These are phyloP conservation scores for Oenanthe oenanthe DNA, from an alignment of 2,113 vertebrate species.

Conservation along the genomic window DNA sequence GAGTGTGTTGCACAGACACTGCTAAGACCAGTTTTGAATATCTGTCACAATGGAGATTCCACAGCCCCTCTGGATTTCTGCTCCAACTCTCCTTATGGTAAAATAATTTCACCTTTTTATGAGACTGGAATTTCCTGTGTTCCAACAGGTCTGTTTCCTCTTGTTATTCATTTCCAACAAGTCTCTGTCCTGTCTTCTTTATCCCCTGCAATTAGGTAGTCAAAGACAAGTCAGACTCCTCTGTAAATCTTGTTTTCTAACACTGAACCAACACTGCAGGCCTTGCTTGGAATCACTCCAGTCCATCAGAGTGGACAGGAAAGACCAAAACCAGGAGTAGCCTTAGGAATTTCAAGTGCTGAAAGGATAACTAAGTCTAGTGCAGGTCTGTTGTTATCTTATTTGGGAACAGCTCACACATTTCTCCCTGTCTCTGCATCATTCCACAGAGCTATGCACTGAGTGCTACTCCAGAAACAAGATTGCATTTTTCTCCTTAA, in stretches of 20 bases:
- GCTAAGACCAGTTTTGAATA: not conserved
- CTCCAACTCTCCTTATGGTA: not conserved
- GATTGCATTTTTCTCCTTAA: not conserved
- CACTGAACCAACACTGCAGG: not conserved
- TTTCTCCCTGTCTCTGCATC: not conserved
- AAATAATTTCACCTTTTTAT: not conserved
- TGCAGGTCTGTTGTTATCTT: not conserved
- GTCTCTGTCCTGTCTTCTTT: not conserved
- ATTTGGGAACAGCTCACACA: not conserved
- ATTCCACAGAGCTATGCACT: rapidly evolving
- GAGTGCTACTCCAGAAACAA: not conserved
- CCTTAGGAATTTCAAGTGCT: not conserved
- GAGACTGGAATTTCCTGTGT: not conserved
- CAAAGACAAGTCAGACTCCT: not conserved
- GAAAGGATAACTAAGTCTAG: not conserved
- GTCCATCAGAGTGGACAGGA: not conserved
- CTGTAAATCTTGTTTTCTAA: not conserved
- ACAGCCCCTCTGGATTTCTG: not conserved
- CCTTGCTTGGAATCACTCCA: not conserved
- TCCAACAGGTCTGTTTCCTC: not conserved
- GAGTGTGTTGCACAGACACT: not conserved
- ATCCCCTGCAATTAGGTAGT: not conserved
- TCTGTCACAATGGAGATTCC: not conserved
- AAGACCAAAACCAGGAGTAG: not conserved
- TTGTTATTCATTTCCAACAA: not conserved